Base-by-base conservation (phyloP, 2,888 invertebrate genomes). In the Melieria omissa region DNA sequence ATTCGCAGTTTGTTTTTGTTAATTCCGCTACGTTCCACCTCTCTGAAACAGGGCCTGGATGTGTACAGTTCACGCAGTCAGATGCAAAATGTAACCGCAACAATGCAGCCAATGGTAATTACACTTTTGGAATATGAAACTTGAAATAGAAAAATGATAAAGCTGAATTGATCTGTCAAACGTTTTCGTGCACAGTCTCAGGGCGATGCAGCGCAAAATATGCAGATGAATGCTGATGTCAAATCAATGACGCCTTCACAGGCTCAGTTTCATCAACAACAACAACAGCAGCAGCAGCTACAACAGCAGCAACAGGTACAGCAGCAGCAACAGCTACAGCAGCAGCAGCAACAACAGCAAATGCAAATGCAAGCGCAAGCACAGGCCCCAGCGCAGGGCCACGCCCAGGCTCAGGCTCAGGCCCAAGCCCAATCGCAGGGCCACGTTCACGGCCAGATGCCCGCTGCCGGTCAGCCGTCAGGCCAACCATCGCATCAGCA, bases 21-120 rank as follows among this genome's bases (percentile, higher is more conserved):
- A 29, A 29, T 29, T 29, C 3, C 29, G 29, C 29, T 29, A 29
- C 29, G 29, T 29, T 29, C 29, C 29, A 29, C 29, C 29, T 29
- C 29, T 29, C 29, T 29, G 29, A 29, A 29, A 29, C 58, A 78
- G 77, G 80, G 80, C 4, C 49, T 80, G 2, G 74, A 75, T 42
- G 64, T 55, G 29, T 71, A 74, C 46, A 57, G 49, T 12, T 29
- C 67, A n/a, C 67, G 73, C 47, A 61, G 49, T 70, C 71, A 74
- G 72, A 69, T 66, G 4, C 46, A 61, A 49, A 74, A 47, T 66
- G 45, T 63, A 10, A 55, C 45, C 12, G 72, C 75, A 10, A 70
- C 71, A 46, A 70, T 69, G 57, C 76, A 74, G 29, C 61, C 65
- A 47, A 49, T 65, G 72, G 72, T 72, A 65, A 29, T 29, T 29